phyloP scores from a whole-genome alignment of 2,888 invertebrate species.

The Schizaphis graminum region DNA sequence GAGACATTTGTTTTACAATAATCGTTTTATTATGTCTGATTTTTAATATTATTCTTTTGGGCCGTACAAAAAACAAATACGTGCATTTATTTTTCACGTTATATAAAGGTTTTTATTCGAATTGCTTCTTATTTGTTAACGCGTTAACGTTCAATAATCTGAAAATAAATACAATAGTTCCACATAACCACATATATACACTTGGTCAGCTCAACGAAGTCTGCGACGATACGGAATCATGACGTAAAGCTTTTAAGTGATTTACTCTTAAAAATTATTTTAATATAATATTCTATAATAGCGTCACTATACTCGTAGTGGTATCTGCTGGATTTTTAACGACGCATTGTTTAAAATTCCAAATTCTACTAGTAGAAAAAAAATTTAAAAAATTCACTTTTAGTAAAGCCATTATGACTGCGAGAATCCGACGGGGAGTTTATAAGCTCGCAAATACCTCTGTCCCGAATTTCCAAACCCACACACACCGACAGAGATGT shows the following conservation, averaged over 20 bases:
- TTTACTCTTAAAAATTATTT: neutral
- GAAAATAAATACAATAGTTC: neutral
- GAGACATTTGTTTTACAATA: neutral
- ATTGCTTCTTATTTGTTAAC: neutral
- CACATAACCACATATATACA: too few species aligned
- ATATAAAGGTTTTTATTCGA: neutral
- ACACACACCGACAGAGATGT: neutral
- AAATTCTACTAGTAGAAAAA: neutral
- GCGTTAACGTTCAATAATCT: neutral
- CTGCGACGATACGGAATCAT: neutral
- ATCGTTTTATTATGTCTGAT: neutral
- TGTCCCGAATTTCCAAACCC: neutral
- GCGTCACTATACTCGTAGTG: neutral
- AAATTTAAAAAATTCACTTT: neutral
- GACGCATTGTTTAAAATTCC: neutral
- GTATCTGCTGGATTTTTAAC: neutral
- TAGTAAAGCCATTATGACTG: neutral
- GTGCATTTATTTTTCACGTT: neutral
- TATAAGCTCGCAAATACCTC: too few species aligned
- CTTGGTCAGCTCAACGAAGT: neutral
- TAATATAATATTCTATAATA: neutral
- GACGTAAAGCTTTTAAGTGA: neutral
- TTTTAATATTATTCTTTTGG: neutral
- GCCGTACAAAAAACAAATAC: neutral
- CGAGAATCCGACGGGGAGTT: neutral